phyloP scores from a whole-genome alignment of 1,140 invertebrate species.

The Eumaeus atala region DNA sequence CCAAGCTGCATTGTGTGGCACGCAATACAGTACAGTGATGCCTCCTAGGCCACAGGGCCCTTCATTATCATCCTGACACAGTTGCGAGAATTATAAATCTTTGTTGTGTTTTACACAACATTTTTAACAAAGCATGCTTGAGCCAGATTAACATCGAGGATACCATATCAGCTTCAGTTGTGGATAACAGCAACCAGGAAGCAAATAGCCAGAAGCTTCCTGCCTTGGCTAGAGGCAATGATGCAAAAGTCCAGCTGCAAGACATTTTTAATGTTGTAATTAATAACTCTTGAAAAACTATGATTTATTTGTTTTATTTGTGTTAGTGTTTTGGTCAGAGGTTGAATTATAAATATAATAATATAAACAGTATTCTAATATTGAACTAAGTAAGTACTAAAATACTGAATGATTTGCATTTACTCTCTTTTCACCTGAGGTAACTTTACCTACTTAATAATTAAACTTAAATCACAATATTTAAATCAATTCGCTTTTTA shows the following conservation, averaged over 20 bases:
- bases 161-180: background rate
- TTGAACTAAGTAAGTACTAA: too few species aligned
- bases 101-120: constrained; percentile 27
- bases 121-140: constrained; percentile 11
- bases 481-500: too few species aligned
- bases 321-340: background rate
- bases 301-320: background rate
- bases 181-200: background rate
- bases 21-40: constrained; percentile 26
- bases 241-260: background rate
- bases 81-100: too few species aligned
- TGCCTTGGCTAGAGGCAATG: background rate
- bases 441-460: too few species aligned
- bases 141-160: too few species aligned
- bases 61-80: constrained; percentile 24
- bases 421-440: too few species aligned
- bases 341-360: background rate
- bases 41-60: constrained; percentile 11
- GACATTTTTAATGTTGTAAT: background rate
- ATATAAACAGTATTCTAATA: too few species aligned
- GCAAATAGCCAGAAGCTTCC: background rate
- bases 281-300: too few species aligned
- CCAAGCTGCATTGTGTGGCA: constrained; percentile 17
- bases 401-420: too few species aligned
- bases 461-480: too few species aligned